phyloP scores from a whole-genome alignment of 1,140 invertebrate species.

The Drosophila leontia region DNA sequence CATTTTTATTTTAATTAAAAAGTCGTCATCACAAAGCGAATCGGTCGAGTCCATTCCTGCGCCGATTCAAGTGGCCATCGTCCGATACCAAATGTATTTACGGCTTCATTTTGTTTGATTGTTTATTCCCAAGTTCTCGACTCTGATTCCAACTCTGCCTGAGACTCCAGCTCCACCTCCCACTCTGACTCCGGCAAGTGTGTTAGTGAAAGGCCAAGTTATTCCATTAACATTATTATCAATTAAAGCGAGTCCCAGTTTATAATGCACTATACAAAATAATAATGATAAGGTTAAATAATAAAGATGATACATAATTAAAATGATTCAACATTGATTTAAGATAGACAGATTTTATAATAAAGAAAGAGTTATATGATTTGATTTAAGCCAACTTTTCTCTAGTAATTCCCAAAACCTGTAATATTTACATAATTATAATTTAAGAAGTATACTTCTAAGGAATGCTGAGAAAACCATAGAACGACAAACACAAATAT shows the following conservation, averaged over 20 bases:
- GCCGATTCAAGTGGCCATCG: conserved; percentile 70
- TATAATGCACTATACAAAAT: conserved; percentile 2
- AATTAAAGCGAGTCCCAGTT: conserved; percentile 20
- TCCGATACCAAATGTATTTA: conserved; percentile 79
- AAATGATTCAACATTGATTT: background rate
- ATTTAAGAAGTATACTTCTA: no score
- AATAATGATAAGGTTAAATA: background rate
- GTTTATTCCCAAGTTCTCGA: conserved; percentile 56
- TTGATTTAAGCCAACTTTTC: background rate
- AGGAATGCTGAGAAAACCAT: no score
- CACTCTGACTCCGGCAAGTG: background rate
- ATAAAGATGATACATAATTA: no score
- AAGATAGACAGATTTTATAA: no score
- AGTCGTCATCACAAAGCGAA: conserved; percentile 73
- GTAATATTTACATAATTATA: no score
- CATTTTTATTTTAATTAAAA: conserved; percentile 84
- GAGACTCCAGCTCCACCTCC: background rate
- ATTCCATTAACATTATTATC: conserved; percentile 21
- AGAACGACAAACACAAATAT: no score
- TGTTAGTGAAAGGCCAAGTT: conserved; percentile 19
- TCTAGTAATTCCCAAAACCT: background rate
- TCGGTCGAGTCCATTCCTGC: conserved; percentile 58
- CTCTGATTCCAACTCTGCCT: background rate
- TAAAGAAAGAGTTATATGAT: background rate
- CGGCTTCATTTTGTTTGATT: conserved; percentile 77